Conservation (phyloP, 2,797 vertebrate genomes). For the Mormyrops boulengeri region DNA sequence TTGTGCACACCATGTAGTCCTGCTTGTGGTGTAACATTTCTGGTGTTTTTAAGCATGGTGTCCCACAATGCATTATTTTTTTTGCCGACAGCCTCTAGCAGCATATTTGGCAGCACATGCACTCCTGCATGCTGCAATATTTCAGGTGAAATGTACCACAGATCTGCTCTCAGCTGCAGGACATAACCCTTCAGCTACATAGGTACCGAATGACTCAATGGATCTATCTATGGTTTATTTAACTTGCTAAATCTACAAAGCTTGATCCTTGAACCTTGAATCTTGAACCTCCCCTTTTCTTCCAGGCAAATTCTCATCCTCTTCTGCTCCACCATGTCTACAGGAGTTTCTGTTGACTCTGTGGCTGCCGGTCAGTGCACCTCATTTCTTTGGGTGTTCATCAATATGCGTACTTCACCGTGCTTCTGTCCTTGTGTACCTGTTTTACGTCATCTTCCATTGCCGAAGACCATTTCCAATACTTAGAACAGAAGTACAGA, state of each 20-base stretch:
- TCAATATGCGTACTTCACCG: not conserved
- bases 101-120: not conserved
- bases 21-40: not conserved
- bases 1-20: not conserved
- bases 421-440: not conserved
- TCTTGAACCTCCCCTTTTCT: not conserved
- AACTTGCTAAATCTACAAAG: slow-evolving; percentile 25
- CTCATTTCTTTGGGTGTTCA: not conserved
- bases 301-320: not conserved
- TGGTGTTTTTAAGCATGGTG: not conserved
- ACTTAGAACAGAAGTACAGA: not conserved
- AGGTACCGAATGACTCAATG: not conserved
- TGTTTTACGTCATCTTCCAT: not conserved
- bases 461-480: not conserved
- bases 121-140: not conserved
- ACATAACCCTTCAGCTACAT: not conserved
- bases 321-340: slow-evolving; percentile 36
- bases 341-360: not conserved
- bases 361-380: slow-evolving; percentile 29
- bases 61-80: not conserved
- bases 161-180: not conserved
- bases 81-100: not conserved
- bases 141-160: not conserved
- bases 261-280: not conserved
- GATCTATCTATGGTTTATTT: slow-evolving; percentile 17